Conservation (phyloP, 2,888 invertebrate species). For the Pammene aurita region DNA sequence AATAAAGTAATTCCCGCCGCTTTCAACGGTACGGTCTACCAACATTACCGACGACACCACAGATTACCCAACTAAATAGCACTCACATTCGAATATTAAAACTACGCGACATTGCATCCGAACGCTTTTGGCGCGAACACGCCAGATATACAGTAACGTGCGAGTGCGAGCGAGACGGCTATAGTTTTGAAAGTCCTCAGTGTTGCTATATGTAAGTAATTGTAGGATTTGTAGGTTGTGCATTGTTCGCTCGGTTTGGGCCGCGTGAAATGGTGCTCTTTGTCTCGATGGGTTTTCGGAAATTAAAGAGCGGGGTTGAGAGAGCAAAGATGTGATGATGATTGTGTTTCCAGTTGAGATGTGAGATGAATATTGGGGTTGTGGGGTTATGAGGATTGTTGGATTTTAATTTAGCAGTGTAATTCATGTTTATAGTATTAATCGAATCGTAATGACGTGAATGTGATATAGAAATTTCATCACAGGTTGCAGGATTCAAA, state of each 20-base stretch:
- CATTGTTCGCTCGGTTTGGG: conserved; percentile 79
- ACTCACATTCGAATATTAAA: conserved; percentile 80
- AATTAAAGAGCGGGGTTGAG: conserved; percentile 76
- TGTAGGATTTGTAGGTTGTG: conserved; percentile 59
- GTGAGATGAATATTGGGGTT: conserved; percentile 43
- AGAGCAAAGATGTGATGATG: conserved; percentile 68
- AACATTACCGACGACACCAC: conserved; percentile 58
- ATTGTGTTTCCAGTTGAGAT: conserved; percentile 73
- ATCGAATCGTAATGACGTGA: too few species aligned
- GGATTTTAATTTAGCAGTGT: neutral
- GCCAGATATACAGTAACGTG: conserved; percentile 35
- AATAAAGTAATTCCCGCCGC: conserved; percentile 7
- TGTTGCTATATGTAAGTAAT: conserved; percentile 66
- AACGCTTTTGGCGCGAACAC: conserved; percentile 66
- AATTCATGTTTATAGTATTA: neutral
- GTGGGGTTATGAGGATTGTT: conserved; percentile 15
- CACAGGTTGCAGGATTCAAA: too few species aligned
- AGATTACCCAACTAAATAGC: conserved; percentile 58
- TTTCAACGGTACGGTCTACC: conserved; percentile 37
- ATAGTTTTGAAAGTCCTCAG: conserved; percentile 49
- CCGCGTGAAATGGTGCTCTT: conserved; percentile 80
- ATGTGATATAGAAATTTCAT: too few species aligned
- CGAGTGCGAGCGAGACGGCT: conserved; percentile 60
- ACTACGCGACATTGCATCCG: conserved; percentile 65
- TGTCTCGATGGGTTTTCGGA: conserved; percentile 75